Conservation (phyloP, 2,113 vertebrate genomes). For the Bubalus kerabau region DNA sequence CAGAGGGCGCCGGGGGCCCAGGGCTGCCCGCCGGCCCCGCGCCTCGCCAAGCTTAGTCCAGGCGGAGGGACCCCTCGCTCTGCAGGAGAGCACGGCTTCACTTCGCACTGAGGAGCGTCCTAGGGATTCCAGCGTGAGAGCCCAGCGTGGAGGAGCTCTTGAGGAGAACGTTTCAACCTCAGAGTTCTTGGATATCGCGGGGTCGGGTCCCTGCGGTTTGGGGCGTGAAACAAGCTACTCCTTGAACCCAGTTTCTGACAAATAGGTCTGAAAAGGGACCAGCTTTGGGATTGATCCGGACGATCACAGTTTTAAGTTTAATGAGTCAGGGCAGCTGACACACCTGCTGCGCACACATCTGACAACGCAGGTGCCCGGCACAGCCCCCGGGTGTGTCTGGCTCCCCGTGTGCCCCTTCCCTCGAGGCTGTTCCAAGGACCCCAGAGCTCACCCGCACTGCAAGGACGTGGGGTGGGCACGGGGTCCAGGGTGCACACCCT, state of each 20-base stretch:
- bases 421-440: not conserved
- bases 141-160: not conserved
- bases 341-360: not conserved
- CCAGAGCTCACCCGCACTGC: not conserved
- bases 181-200: too few species aligned
- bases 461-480: not conserved
- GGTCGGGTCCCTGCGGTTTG: too few species aligned
- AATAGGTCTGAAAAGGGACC: not conserved
- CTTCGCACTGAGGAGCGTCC: not conserved
- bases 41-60: not conserved
- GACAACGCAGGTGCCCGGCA: not conserved
- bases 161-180: not conserved
- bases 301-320: not conserved
- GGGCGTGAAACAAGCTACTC: not conserved
- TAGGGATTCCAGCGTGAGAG: not conserved
- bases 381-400: not conserved
- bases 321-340: not conserved
- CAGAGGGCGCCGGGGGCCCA: not conserved
- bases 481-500: not conserved
- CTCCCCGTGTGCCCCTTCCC: not conserved
- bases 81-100: not conserved
- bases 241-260: not conserved
- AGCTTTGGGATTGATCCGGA: not conserved
- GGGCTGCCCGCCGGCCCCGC: not conserved
- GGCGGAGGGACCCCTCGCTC: not conserved